These are phyloP conservation scores for Neofelis nebulosa DNA, from an alignment of 2,113 vertebrate genomes.

Conservation along the genomic window DNA sequence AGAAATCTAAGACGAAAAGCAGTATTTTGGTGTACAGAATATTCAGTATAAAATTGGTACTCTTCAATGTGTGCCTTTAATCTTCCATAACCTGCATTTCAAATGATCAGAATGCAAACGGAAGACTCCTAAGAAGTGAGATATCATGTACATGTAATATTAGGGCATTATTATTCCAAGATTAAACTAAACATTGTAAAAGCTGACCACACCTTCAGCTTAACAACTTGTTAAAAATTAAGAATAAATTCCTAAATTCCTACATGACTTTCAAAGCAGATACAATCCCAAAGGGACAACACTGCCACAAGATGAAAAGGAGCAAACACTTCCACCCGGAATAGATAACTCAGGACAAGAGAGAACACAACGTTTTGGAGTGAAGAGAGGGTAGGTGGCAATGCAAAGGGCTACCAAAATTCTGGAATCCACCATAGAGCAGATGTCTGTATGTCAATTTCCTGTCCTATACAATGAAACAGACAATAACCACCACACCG, in stretches of 20 bases:
- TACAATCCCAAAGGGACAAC: background rate
- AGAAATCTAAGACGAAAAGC: background rate
- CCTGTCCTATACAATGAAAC: background rate
- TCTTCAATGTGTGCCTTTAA: background rate
- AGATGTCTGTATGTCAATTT: background rate
- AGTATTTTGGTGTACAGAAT: too few species aligned
- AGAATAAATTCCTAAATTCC: background rate
- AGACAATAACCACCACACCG: background rate
- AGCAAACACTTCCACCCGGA: background rate
- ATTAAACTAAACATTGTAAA: background rate
- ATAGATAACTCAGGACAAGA: background rate
- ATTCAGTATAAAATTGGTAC: background rate
- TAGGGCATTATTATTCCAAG: background rate
- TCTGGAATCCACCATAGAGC: too few species aligned
- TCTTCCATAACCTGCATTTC: background rate
- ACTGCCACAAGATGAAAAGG: background rate
- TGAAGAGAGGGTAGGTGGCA: background rate
- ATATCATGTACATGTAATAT: background rate
- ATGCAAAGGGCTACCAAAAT: too few species aligned
- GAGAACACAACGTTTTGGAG: too few species aligned
- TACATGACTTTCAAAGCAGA: background rate
- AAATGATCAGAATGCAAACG: background rate
- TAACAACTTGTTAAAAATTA: constrained; percentile 23
- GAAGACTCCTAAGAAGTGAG: background rate
- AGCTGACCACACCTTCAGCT: background rate